A percentile compares a stretch with the other conserved stretches of the same genome.
These are phyloP conservation scores for Xanthostigma xanthostigma DNA, from an alignment of 2,888 invertebrate species.

Conservation along the genomic window DNA sequence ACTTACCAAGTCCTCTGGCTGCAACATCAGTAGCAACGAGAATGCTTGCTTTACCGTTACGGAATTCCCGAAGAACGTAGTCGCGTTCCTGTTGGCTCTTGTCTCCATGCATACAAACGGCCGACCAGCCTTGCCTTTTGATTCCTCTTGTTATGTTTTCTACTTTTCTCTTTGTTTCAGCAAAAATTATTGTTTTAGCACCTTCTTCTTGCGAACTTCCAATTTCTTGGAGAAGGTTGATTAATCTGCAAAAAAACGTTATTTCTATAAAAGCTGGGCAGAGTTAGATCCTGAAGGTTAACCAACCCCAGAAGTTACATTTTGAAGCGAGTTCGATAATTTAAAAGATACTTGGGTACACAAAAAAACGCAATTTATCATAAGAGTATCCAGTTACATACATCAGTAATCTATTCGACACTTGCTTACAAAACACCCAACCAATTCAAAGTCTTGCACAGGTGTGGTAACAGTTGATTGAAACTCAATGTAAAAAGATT, in stretches of 20 bases:
- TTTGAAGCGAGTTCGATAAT: too few species aligned
- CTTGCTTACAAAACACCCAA: too few species aligned
- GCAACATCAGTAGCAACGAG: constrained; percentile 96
- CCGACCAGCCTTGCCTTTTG: constrained; percentile 51
- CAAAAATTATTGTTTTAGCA: constrained; percentile 89
- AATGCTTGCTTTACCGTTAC: constrained; percentile 74
- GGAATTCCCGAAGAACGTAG: constrained; percentile 80
- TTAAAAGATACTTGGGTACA: too few species aligned
- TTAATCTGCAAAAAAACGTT: constrained; percentile 40
- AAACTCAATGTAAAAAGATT: too few species aligned
- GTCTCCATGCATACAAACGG: constrained; percentile 48
- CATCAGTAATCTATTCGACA: too few species aligned
- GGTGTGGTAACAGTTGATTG: too few species aligned
- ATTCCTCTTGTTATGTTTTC: constrained; percentile 66
- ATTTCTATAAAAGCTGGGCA: too few species aligned
- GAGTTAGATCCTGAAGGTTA: too few species aligned
- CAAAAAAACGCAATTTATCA: too few species aligned
- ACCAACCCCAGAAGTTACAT: too few species aligned
- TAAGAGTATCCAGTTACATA: too few species aligned
- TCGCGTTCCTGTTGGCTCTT: constrained; percentile 70
- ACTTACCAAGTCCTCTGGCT: constrained; percentile 86
- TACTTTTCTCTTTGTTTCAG: constrained; percentile 87
- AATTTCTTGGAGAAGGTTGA: constrained; percentile 63
- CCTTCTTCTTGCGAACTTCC: constrained; percentile 64
- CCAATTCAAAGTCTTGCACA: too few species aligned